phyloP scores from a whole-genome alignment of 23 tunicate genomes.

The Diplosoma virens region DNA sequence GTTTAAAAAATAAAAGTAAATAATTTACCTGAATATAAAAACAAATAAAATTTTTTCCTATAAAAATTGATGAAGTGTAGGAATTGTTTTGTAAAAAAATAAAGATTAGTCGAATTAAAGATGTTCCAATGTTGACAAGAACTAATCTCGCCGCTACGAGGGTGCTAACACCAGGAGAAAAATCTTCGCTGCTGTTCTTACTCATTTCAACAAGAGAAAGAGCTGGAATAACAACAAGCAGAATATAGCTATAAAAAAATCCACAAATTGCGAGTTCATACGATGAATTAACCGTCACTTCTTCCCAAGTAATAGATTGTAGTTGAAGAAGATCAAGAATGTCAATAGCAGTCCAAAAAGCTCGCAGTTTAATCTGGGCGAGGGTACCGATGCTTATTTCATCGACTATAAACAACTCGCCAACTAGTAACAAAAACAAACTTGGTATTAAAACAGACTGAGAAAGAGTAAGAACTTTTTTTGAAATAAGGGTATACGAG shows the following conservation, averaged over 20 bases:
- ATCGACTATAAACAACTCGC: slow-evolving; percentile 48
- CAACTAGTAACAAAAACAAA: slow-evolving; percentile 65
- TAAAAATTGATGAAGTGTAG: slow-evolving; percentile 50
- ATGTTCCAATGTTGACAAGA: slow-evolving; percentile 54
- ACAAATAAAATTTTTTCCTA: slow-evolving; percentile 75
- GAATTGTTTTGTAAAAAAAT: slow-evolving; percentile 35
- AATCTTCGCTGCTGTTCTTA: slow-evolving; percentile 31
- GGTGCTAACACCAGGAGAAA: slow-evolving; percentile 53
- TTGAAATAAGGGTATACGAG: slow-evolving; percentile 19
- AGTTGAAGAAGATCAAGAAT: slow-evolving; percentile 67
- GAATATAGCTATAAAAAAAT: slow-evolving; percentile 72
- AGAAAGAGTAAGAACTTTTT: slow-evolving; percentile 55
- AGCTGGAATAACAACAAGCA: slow-evolving; percentile 51
- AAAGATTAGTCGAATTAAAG: slow-evolving; percentile 43
- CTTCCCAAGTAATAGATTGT: slow-evolving; percentile 77
- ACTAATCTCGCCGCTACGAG: slow-evolving; percentile 44
- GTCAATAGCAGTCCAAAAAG: slow-evolving; percentile 75
- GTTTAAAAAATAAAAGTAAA: no score
- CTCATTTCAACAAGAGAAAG: slow-evolving; percentile 34
- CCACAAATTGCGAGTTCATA: slow-evolving; percentile 42
- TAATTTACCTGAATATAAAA: slow-evolving; percentile 63
- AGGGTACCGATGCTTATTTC: slow-evolving; percentile 19
- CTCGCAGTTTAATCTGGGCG: slow-evolving; percentile 62
- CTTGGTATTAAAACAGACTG: slow-evolving; percentile 61
- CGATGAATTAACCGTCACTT: slow-evolving; percentile 36